Base-by-base conservation (phyloP, 2,797 vertebrate genomes). In the Diplodus sargus region DNA sequence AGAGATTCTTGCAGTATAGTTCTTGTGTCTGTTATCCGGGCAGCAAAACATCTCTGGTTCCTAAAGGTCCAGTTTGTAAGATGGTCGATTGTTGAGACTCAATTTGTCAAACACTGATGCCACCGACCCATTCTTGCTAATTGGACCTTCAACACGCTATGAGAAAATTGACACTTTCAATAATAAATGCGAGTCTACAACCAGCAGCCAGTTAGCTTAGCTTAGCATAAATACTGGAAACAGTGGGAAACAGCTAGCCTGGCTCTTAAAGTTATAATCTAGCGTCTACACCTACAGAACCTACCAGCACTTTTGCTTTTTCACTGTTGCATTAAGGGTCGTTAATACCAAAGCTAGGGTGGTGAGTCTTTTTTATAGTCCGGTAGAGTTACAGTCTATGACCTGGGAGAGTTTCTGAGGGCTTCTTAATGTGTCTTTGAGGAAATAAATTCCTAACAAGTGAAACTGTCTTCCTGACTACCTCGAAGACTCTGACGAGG, bases 1-100 rank as follows among this genome's bases (percentile, higher is more conserved):
- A 70, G 51, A 56, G 52, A 28, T 61, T 69, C 59, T 57, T 61
- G 13, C n/a, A 43, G 20, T 34, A 20, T 14, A 25, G 52, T 45
- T 80, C 43, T 72, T 48, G 42, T 62, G 20, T 57, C 76, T 74
- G 25, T 62, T 62, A 25, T 56, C 28, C 53, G 39, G 43, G 34
- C 25, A 20, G 53, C 7, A 59, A 79, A 65, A 72, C 22, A 67
- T 69, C 20, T 60, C 4, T 14, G 8, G 47, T 45, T 70, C 23
- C 54, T 22, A 7, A 57, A 28, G 52, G 39, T 39, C 39, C 39
- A 11, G 34, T 39, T 39, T 39, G 34, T 39, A 39, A 39, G 39
- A 39, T 39, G 9, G 39, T 39, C 10, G 39, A 39, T 11, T 39
- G 39, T 39, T 39, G 39, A 39, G 39, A 11, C 39, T 39, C 8